Evolutionary conservation across 2,888 invertebrate genomes (phyloP), one percentile per base, ranked within the genome.

Genomic region (Acronicta aceris): DNA sequence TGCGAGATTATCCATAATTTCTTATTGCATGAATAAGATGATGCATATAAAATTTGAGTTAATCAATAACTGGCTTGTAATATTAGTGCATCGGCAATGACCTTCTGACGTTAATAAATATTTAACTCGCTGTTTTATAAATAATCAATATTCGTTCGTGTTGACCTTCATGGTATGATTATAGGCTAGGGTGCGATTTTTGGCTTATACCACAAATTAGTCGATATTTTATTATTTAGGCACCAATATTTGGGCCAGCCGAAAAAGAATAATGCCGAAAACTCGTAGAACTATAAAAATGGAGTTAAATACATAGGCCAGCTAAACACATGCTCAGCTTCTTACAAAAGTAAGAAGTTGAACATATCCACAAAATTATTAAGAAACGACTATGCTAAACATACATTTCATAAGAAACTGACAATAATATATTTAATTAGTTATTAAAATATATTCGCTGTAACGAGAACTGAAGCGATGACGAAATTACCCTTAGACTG

Each of bases 51-150:
- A 54, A 54, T n/a, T n/a, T n/a, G n/a, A n/a, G n/a, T n/a, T n/a
- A n/a, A n/a, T 59, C 21, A 52, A 43, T 43, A 53, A 50, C 16
- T 41, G 41, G 49, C 17, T 5, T 50, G 38, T 54, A 30, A 13
- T 56, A 53, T 40, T 43, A 7, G 40, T 59, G 50, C 51, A 54
- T 42, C 58, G 36, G 1, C 43, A 41, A 43, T 41, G 51, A 62
- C 53, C 53, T 55, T 64, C 54, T 21, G 47, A 15, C 33, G 30
- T 45, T 41, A 25, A 43, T 55, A 12, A 57, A 25, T 51, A 38
- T 56, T 49, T 46, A 15, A 48, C 7, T 36, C 27, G 25, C 16
- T 40, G 9, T 56, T 61, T 48, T 50, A 13, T 45, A 30, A 12
- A 6, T 30, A 45, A 54, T 56, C 7, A 56, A 4, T 40, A 25